Evolutionary conservation across 2,113 vertebrate genomes (phyloP).

Genomic region (Cyphomyrus plagiostoma): DNA sequence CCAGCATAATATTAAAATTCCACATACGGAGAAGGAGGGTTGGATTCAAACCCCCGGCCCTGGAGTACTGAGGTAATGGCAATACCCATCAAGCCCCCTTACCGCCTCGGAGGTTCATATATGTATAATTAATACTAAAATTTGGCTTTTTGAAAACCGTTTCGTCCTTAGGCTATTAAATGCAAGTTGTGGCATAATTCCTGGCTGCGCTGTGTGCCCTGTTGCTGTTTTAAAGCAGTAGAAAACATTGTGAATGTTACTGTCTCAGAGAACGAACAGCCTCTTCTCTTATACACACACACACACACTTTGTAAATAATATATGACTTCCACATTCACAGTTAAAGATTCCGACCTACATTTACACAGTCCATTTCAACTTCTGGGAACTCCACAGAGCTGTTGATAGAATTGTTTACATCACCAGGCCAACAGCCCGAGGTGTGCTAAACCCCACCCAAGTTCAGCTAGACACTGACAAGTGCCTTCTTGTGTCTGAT

Average conservation of each 20-base stretch:
- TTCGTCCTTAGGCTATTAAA: background rate
- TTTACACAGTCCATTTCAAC: background rate
- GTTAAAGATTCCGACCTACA: background rate
- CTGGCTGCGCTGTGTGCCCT: background rate
- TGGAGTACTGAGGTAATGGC: background rate
- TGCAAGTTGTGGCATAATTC: background rate
- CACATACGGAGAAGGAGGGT: background rate
- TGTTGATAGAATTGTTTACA: background rate
- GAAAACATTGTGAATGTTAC: background rate
- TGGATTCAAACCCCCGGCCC: background rate
- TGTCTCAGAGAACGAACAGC: background rate
- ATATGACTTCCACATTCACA: background rate
- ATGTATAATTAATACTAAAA: background rate
- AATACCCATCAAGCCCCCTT: background rate
- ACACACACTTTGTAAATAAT: background rate
- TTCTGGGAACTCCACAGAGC: background rate
- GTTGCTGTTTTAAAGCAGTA: background rate
- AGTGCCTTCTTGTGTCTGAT: slow-evolving; percentile 26
- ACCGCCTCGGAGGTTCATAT: background rate
- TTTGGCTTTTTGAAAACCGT: background rate
- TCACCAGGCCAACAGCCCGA: slow-evolving; percentile 40
- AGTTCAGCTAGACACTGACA: background rate
- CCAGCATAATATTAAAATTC: background rate
- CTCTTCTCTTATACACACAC: background rate
- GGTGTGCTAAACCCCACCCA: slow-evolving; percentile 44